Conservation (phyloP, 2,888 invertebrate species). For the Venustoraphidia nigricollis region DNA sequence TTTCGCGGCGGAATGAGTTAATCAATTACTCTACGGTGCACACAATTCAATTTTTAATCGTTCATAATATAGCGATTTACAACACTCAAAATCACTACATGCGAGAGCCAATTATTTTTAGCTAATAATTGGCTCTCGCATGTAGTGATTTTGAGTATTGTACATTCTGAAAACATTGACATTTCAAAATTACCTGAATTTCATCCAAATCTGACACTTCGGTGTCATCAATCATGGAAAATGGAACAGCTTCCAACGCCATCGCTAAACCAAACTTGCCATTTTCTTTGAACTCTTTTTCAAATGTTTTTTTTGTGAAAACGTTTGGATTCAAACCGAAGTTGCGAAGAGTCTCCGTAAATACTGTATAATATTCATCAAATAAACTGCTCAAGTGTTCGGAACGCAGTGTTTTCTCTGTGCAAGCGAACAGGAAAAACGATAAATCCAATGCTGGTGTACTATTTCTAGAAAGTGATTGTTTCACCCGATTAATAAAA, state of each 20-base stretch:
- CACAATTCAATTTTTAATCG: no score
- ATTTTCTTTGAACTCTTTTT: conserved; percentile 37
- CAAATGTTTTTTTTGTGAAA: conserved; percentile 34
- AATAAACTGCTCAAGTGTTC: conserved; percentile 42
- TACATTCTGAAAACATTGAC: not conserved
- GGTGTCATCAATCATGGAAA: conserved; percentile 37
- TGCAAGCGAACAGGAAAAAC: conserved; percentile 47
- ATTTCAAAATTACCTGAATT: conserved; percentile 27
- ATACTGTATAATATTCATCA: conserved; percentile 39
- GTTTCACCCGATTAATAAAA: not conserved
- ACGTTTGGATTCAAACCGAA: conserved; percentile 45
- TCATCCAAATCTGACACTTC: conserved; percentile 39
- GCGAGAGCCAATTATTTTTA: no score
- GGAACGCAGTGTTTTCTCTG: conserved; percentile 37
- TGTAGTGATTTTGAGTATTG: no score
- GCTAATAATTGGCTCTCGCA: no score
- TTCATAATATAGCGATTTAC: no score
- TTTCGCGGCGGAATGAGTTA: no score
- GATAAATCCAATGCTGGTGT: conserved; percentile 40
- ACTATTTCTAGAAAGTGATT: conserved; percentile 14
- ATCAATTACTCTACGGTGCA: no score
- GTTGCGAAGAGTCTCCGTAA: conserved; percentile 34
- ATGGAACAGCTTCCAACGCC: conserved; percentile 41
- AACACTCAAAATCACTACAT: no score
- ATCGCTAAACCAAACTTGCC: conserved; percentile 41